Evolutionary conservation across 2,888 invertebrate genomes (phyloP), one percentile per base, ranked within the genome.

Genomic region (Muscina levida): DNA sequence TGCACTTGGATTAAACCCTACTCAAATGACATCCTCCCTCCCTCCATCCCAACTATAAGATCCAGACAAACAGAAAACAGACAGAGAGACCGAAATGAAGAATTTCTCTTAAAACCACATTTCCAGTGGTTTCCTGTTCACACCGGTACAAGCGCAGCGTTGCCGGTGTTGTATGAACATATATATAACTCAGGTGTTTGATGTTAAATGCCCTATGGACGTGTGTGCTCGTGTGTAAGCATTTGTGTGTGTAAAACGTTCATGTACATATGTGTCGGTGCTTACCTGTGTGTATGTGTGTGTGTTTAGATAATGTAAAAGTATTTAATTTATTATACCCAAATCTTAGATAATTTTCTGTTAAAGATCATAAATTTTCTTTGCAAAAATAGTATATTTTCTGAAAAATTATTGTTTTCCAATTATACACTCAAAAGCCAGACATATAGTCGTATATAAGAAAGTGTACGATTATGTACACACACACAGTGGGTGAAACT

Each of bases 261-360:
- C 2, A 42, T 42, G n/a, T 42, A 10, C 15, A 15, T 1, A n/a
- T 15, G 15, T n/a, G n/a, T n/a, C 3, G 1, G 17, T 46, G n/a
- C n/a, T 5, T 46, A 17, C 15, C 46, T 1, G 1, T 1, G 46
- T 4, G 46, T 46, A 11, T 46, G 46, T 6, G 15, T 46, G 46
- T 46, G 46, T 48, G 1, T 8, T 10, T 51, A 31, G 31, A 31
- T 31, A 31, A 31, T 8, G 8, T 31, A 31, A 31, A 53, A 53
- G 22, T 62, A 39, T 62, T 62, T 62, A 62, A 62, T 62, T 62
- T 62, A 62, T 62, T 62, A 62, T 22, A 62, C 13, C n/a, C 62
- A 62, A 62, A 62, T 62, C 62, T 62, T 42, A 62, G 62, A 62
- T 62, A 62, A 62, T 62, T 62, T 62, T 62, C 42, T 62, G 62